Percentiles rank a stretch among this genome's conserved stretches.
These are phyloP conservation scores for Otus sunia DNA, from an alignment of 2,113 vertebrate genomes.

Conservation along the genomic window DNA sequence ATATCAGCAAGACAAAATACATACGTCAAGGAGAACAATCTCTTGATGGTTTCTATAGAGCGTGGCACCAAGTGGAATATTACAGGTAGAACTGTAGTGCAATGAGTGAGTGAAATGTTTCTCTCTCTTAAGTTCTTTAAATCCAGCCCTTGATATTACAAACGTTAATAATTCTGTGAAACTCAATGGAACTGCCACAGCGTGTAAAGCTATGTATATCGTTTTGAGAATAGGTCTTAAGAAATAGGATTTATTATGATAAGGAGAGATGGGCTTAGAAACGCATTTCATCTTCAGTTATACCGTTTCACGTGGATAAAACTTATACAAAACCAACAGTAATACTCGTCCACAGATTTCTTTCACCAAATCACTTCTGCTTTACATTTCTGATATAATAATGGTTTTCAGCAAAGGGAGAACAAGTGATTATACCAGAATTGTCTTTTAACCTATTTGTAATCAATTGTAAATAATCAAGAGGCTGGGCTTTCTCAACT, in stretches of 20 bases:
- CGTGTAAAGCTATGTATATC: not conserved
- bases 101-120: slow-evolving; percentile 73
- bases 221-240: not conserved
- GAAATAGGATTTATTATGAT: not conserved
- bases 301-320: not conserved
- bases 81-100: slow-evolving; percentile 86
- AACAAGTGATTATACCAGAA: not conserved
- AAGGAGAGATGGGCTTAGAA: not conserved
- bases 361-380: not conserved
- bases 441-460: not conserved
- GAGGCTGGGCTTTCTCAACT: not conserved
- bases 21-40: slow-evolving; percentile 97
- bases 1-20: slow-evolving; percentile 96
- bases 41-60: slow-evolving; percentile 96
- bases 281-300: not conserved
- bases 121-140: slow-evolving; percentile 51
- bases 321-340: not conserved
- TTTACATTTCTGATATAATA: not conserved
- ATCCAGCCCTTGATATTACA: not conserved
- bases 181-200: not conserved
- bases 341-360: not conserved
- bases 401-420: not conserved
- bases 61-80: slow-evolving; percentile 98
- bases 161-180: not conserved
- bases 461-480: not conserved